Base-by-base conservation (phyloP, 2,797 vertebrate genomes). In the Melanotaenia pygmaea region DNA sequence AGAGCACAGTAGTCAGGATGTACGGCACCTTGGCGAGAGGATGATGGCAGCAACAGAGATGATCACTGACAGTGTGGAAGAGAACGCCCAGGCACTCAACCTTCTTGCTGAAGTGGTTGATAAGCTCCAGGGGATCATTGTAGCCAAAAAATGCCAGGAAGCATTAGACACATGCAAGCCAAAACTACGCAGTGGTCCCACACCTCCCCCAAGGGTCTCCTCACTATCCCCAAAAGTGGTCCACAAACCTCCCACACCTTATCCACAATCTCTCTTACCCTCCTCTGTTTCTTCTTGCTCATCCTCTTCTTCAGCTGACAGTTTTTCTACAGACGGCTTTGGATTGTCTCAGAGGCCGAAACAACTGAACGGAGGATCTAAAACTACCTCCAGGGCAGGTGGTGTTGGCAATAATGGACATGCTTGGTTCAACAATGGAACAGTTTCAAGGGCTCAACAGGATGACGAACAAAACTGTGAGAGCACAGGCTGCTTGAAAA, bases 51-150 rank as follows among this genome's bases (percentile, higher is more conserved):
- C 80, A 0, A 90, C 90, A 0, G 88, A 88, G 63, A 74, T 80
- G 66, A 88, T 92, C 63, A 81, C 87, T 0, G 90, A 88, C 32
- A 82, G 59, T 0, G 59, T 86, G 66, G 89, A 93, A 3, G 93
- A 93, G 54, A 92, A 93, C 0, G 84, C 86, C 22, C 90, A 89
- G 80, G 91, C 93, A 0, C 87, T 94, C 16, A 78, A 82, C 35
- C 85, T 94, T 26, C 81, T 94, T 6, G 79, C 80, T 0, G 86
- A 93, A 73, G 92, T 94, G 64, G 90, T 94, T 0, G 90, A 94
- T 54, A 94, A 93, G 62, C 88, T 94, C 7, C 93, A 93, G 70
- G 88, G 91, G 1, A 85, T 94, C 26, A 83, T 93, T 0, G 71
- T 85, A 18, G 26, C 88, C 20, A 84, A 62, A 74, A 86, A 82